Evolutionary conservation across 2,797 vertebrate species (phyloP).

Genomic region (Lacerta viridis): DNA sequence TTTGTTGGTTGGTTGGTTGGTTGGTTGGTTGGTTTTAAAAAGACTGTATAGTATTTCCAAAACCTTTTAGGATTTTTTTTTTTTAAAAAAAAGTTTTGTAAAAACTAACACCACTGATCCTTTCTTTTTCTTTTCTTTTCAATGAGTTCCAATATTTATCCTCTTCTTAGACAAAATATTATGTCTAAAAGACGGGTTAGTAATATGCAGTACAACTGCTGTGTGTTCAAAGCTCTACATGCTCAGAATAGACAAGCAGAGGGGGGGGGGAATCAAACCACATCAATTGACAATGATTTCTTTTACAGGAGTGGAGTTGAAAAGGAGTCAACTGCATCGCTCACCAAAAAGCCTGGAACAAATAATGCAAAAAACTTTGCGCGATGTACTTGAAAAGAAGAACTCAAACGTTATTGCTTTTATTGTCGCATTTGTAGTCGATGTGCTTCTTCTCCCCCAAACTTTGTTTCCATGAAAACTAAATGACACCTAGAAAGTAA

Average conservation of each 20-base stretch:
- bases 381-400: conserved; percentile 52
- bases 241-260: conserved; percentile 55
- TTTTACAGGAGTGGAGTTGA: conserved; percentile 17
- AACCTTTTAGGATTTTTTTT: neutral
- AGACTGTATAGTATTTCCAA: neutral
- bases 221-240: conserved; percentile 37
- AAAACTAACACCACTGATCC: neutral
- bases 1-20: neutral
- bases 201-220: conserved; percentile 9
- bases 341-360: conserved; percentile 60
- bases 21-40: neutral
- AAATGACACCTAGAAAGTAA: conserved; percentile 42
- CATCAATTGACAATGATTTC: conserved; percentile 60
- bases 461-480: conserved; percentile 25
- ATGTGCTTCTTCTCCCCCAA: neutral
- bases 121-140: neutral
- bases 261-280: conserved; percentile 59
- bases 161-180: conserved; percentile 20
- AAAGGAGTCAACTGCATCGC: conserved; percentile 55
- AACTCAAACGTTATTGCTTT: conserved; percentile 63
- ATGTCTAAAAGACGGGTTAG: conserved; percentile 33
- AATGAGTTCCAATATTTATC: conserved; percentile 32
- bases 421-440: conserved; percentile 15
- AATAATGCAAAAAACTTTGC: conserved; percentile 56
- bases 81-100: neutral